These are phyloP conservation scores for Embidobia sp. DNA, from an alignment of 2,888 invertebrate species.

Conservation along the genomic window DNA sequence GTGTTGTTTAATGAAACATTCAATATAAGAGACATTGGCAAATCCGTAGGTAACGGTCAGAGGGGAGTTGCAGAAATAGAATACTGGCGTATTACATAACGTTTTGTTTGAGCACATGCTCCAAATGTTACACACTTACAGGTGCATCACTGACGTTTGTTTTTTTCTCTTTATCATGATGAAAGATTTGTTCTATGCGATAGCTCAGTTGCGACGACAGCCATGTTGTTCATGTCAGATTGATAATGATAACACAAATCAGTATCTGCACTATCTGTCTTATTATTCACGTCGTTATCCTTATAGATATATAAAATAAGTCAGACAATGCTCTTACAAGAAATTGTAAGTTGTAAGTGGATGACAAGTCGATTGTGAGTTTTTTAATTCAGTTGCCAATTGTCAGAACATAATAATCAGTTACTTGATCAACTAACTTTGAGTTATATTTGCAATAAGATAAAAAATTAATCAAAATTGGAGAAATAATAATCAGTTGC, in stretches of 20 bases:
- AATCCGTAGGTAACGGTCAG: slow-evolving; percentile 66
- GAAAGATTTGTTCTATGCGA: slow-evolving; percentile 26
- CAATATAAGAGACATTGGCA: slow-evolving; percentile 47
- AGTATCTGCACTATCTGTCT: no score
- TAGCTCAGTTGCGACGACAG: slow-evolving; percentile 4
- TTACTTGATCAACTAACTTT: no score
- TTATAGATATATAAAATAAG: no score
- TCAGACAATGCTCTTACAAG: no score
- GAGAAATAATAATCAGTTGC: no score
- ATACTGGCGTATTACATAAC: slow-evolving; percentile 75
- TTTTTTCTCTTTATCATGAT: slow-evolving; percentile 3
- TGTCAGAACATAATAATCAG: no score
- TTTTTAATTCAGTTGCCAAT: neutral
- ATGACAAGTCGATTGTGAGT: slow-evolving; percentile 14
- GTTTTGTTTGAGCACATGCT: slow-evolving; percentile 67
- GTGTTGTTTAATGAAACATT: slow-evolving; percentile 9
- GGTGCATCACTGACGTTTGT: slow-evolving; percentile 43
- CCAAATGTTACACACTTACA: slow-evolving; percentile 51
- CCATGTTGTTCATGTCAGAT: neutral
- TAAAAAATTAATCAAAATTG: no score
- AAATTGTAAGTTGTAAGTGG: slow-evolving; percentile 4
- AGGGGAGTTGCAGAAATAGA: slow-evolving; percentile 77
- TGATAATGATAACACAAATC: neutral
- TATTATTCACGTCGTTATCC: no score
- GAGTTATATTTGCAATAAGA: no score